Percentiles rank a stretch among this genome's conserved stretches.
These are phyloP conservation scores for Herpailurus yagouaroundi DNA, from an alignment of 2,113 vertebrate genomes.

Conservation along the genomic window DNA sequence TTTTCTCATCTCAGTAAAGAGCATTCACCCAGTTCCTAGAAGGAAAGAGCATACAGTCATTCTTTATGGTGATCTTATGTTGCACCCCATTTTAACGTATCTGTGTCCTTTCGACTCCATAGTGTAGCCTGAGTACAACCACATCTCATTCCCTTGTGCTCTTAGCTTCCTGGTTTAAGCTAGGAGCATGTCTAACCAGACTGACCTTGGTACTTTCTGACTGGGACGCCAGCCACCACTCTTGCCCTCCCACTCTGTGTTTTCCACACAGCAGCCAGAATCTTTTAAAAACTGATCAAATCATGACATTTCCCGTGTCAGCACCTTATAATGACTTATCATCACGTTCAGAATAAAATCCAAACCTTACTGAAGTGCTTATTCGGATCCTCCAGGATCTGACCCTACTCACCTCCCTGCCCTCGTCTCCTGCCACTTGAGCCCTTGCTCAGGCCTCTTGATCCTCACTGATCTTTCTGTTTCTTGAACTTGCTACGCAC, in stretches of 20 bases:
- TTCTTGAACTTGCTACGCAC: neutral
- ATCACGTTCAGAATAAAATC: neutral
- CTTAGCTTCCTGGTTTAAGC: neutral
- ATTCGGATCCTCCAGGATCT: neutral
- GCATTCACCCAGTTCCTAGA: neutral
- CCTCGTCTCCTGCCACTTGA: neutral
- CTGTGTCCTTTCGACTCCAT: neutral
- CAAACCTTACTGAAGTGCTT: neutral
- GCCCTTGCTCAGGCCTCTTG: neutral
- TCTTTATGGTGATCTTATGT: neutral
- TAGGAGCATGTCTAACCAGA: neutral
- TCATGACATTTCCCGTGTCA: neutral
- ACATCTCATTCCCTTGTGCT: neutral
- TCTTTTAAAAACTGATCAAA: neutral
- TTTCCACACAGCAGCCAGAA: neutral
- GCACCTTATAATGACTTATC: neutral
- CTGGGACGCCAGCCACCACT: neutral
- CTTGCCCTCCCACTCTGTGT: neutral
- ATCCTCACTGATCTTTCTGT: neutral
- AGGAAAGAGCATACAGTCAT: neutral
- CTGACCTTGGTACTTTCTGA: neutral
- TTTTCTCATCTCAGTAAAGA: neutral
- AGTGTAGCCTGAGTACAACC: neutral
- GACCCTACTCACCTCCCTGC: neutral
- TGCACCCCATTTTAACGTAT: neutral